Evolutionary conservation across 64 coral and sea anemone genomes (phyloP), one percentile per base, ranked within the genome.

Genomic region (Anthopleura sola): DNA sequence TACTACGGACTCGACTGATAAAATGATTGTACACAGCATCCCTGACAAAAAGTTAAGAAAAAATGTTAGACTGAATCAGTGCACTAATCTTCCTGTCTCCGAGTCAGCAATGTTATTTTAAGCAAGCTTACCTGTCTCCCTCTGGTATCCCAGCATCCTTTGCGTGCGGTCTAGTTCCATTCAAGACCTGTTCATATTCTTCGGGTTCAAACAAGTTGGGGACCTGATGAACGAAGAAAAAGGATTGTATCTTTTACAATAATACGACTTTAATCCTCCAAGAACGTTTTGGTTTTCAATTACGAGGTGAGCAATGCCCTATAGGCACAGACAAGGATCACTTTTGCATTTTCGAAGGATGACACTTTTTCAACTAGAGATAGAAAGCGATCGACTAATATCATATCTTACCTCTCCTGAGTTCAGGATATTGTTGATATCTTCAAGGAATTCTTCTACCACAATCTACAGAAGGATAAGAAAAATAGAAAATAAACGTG

Each of bases 181-280:
- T 94, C 18, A 98, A 71, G 15, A 98, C 92, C 49, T 94, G 89
- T 36, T 98, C 96, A 78, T 98, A 98, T 74, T 98, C 96, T 49
- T 98, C 96, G n/a, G 96, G 84, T 68, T 98, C 96, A 57, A 98
- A 98, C 86, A 98, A 84, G 75, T 98, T 98, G 32, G 96, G 96
- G 12, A 98, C 92, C 96, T 98, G 34, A 21, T 32, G 16, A 62
- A n/a, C 21, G 6, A 62, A 56, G n/a, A n/a, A n/a, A n/a, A n/a
- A n/a, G n/a, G n/a, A n/a, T n/a, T n/a, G n/a, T n/a, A n/a, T n/a
- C n/a, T n/a, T n/a, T 62, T 10, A 62, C 11, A n/a, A 10, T 56
- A 56, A 56, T 56, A 56, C 54, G 16, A 17, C 12, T 56, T 56
- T 40, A 40, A 40, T 40, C 39, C 6, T 40, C 39, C 2, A 40